phyloP scores from a whole-genome alignment of 2,888 invertebrate genomes.

The Gerosis bhagava region DNA sequence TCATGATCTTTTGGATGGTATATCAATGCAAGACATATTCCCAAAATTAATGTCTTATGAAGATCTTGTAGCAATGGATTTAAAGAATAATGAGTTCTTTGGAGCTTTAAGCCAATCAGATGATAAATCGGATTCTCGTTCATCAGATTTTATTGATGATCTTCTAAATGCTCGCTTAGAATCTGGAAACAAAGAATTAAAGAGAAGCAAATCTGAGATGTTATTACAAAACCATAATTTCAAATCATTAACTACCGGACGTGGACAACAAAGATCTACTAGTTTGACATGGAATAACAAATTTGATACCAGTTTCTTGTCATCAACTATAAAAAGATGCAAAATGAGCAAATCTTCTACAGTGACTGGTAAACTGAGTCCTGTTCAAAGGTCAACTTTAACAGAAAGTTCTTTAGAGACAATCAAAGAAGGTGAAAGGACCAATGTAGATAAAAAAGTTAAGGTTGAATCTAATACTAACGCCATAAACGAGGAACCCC shows the following conservation, averaged over 20 bases:
- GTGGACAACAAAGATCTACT: slow-evolving; percentile 85
- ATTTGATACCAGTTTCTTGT: slow-evolving; percentile 82
- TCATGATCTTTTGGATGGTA: slow-evolving; percentile 91
- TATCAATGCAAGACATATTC: slow-evolving; percentile 93
- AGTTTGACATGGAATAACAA: slow-evolving; percentile 88
- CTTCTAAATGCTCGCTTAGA: slow-evolving; percentile 76
- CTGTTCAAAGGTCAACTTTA: slow-evolving; percentile 57
- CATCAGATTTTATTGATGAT: slow-evolving; percentile 81
- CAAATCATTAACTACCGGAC: slow-evolving; percentile 74
- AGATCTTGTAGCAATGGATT: slow-evolving; percentile 84
- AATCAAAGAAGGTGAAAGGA: slow-evolving; percentile 59
- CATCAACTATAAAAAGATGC: slow-evolving; percentile 86
- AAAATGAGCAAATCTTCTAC: slow-evolving; percentile 81
- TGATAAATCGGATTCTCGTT: slow-evolving; percentile 74
- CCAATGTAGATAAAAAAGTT: slow-evolving; percentile 54
- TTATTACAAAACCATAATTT: slow-evolving; percentile 74
- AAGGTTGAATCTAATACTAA: slow-evolving; percentile 55
- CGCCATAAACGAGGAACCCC: slow-evolving; percentile 58
- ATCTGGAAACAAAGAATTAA: slow-evolving; percentile 80
- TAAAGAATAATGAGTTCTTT: slow-evolving; percentile 83
- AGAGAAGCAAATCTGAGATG: slow-evolving; percentile 86
- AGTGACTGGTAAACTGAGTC: slow-evolving; percentile 67
- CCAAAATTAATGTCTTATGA: slow-evolving; percentile 87
- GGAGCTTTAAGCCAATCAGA: slow-evolving; percentile 69
- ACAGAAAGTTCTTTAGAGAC: slow-evolving; percentile 58